phyloP scores from a whole-genome alignment of 2,888 invertebrate genomes.

The Caenorhabditis japonica region DNA sequence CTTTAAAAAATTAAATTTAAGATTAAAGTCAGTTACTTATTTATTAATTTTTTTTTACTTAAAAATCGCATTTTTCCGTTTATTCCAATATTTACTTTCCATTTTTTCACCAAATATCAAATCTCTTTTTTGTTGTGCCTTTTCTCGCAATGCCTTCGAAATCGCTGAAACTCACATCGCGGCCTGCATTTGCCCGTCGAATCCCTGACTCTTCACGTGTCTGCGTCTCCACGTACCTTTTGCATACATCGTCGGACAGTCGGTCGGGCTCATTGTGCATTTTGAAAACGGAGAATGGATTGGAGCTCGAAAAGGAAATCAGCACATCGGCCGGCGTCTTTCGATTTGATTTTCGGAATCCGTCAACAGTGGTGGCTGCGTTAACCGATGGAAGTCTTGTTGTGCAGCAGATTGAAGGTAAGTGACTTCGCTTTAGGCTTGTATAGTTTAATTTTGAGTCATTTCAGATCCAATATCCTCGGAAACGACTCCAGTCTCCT shows the following conservation, averaged over 20 bases:
- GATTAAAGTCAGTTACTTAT: not conserved
- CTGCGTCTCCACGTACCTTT: constrained; percentile 62
- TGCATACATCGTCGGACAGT: constrained; percentile 41
- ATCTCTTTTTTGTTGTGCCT: not conserved
- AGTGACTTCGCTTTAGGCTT: not conserved
- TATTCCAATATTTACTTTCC: too few species aligned
- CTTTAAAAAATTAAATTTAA: not conserved
- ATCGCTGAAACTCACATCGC: constrained; percentile 42
- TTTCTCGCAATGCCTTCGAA: constrained; percentile 17
- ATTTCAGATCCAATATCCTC: constrained; percentile 30
- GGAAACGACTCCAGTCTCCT: constrained; percentile 43
- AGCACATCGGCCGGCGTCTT: constrained; percentile 62
- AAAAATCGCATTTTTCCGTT: too few species aligned
- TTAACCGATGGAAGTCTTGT: constrained; percentile 57
- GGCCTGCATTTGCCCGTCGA: constrained; percentile 61
- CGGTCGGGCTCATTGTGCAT: constrained; percentile 52
- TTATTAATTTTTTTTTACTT: not conserved
- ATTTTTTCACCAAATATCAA: too few species aligned
- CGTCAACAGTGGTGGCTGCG: constrained; percentile 49
- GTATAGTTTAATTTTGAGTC: not conserved
- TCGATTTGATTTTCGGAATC: constrained; percentile 59
- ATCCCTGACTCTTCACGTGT: constrained; percentile 32
- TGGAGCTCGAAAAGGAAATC: constrained; percentile 27
- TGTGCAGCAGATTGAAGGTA: constrained; percentile 40
- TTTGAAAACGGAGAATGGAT: constrained; percentile 2